Conservation (phyloP, 1,140 invertebrate genomes). For the Berghia stephanieae region DNA sequence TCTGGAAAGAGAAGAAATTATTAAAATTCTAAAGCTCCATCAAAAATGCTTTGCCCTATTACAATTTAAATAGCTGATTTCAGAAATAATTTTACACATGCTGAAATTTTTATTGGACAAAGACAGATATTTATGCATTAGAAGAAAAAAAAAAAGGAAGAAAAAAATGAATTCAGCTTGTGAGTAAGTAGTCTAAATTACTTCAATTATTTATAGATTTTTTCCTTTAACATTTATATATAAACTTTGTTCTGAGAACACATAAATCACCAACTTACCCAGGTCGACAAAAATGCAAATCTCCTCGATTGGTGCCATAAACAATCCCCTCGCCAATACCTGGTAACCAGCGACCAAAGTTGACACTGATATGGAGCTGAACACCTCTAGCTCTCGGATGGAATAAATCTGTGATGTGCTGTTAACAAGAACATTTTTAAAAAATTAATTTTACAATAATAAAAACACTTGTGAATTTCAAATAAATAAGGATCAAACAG, state of each 20-base stretch:
- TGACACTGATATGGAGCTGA: slow-evolving; percentile 75
- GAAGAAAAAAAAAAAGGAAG: not conserved
- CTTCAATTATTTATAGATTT: not conserved
- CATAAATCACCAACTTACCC: slow-evolving; percentile 56
- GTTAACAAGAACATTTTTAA: no score
- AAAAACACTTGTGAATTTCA: no score
- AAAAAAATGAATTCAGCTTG: not conserved
- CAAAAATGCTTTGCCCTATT: no score
- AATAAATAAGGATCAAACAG: no score
- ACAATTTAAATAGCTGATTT: no score
- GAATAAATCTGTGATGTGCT: slow-evolving; percentile 73
- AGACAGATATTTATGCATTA: no score
- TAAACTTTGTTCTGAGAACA: no score
- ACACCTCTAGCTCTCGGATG: slow-evolving; percentile 70
- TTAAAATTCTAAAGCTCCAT: no score
- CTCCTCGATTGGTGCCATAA: slow-evolving; percentile 85
- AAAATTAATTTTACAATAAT: no score
- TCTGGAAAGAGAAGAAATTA: not conserved
- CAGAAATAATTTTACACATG: no score
- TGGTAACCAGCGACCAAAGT: slow-evolving; percentile 85
- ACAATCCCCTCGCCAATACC: slow-evolving; percentile 83
- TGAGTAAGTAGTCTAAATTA: not conserved
- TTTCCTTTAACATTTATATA: not conserved
- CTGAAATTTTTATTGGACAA: no score
- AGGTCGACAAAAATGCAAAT: slow-evolving; percentile 74